Conservation (phyloP, 2,888 invertebrate genomes). For the Calliphora vomitoria region DNA sequence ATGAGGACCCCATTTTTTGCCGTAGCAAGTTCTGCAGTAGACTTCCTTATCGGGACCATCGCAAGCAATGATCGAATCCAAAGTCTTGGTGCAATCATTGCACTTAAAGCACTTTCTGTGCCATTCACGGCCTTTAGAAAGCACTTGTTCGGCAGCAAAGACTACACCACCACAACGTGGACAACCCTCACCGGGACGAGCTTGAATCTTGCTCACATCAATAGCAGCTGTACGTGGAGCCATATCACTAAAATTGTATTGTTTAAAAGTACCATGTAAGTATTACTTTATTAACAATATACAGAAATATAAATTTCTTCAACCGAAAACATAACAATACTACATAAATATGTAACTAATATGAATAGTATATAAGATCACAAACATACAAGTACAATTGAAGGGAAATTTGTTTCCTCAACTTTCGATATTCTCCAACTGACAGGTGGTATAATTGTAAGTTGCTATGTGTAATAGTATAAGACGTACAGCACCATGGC, state of each 20-base stretch:
- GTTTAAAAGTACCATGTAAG: neutral
- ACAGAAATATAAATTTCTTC: no score
- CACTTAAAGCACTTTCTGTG: constrained; percentile 97
- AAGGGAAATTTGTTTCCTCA: no score
- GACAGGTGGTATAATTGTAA: no score
- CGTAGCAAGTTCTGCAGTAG: constrained; percentile 98
- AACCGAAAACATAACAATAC: no score
- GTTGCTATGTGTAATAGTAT: no score
- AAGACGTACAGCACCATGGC: no score
- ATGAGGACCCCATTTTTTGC: constrained; percentile 98
- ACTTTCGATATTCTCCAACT: no score
- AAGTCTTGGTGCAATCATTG: constrained; percentile 95
- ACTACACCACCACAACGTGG: constrained; percentile 95
- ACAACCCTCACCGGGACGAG: constrained; percentile 94
- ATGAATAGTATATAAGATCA: no score
- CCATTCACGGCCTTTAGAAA: constrained; percentile 96
- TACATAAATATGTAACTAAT: no score
- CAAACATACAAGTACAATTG: no score
- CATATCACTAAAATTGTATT: constrained; percentile 86
- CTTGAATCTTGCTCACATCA: constrained; percentile 92
- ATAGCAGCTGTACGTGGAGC: constrained; percentile 91
- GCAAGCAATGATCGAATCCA: constrained; percentile 98
- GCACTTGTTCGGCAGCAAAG: constrained; percentile 96
- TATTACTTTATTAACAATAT: neutral
- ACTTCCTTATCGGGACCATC: constrained; percentile 97